Percentiles rank a stretch among this genome's conserved stretches.
Conservation (phyloP, 2,113 vertebrate genomes). For the Perccottus glenii region DNA sequence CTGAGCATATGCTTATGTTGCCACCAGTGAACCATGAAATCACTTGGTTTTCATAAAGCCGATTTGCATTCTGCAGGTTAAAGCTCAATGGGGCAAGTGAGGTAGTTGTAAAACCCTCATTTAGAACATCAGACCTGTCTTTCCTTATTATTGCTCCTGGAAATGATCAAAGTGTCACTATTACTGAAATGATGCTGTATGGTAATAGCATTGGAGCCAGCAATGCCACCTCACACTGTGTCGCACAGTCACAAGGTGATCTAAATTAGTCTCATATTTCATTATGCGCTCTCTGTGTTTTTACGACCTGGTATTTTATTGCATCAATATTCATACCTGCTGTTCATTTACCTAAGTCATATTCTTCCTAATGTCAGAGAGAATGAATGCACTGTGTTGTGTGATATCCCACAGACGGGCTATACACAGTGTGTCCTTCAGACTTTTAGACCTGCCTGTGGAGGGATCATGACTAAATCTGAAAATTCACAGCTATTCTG, state of each 20-base stretch:
- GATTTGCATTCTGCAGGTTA: conserved; percentile 67
- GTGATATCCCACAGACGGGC: background rate
- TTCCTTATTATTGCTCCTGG: conserved; percentile 45
- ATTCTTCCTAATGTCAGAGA: background rate
- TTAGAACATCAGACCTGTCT: conserved; percentile 56
- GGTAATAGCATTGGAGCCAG: conserved; percentile 28
- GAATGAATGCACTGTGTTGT: conserved; percentile 22
- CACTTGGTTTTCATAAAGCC: conserved; percentile 63
- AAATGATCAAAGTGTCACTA: conserved; percentile 44
- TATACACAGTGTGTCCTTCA: background rate
- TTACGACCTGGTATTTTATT: conserved; percentile 26
- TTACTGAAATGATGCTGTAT: conserved; percentile 8
- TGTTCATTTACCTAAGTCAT: background rate
- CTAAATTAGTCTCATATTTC: conserved; percentile 40
- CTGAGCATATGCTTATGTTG: conserved; percentile 56
- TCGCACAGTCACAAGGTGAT: conserved; percentile 14
- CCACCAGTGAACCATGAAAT: conserved; percentile 65
- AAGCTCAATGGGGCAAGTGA: conserved; percentile 64
- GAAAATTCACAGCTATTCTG: conserved; percentile 37
- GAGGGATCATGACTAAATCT: conserved; percentile 59
- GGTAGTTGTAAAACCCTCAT: conserved; percentile 63
- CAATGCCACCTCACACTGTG: conserved; percentile 2
- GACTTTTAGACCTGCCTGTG: conserved; percentile 35
- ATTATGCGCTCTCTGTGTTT: conserved; percentile 29
- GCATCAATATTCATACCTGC: conserved; percentile 44